These are phyloP conservation scores for Stenoptilia bipunctidactyla DNA, from an alignment of 2,888 invertebrate species.

Conservation along the genomic window DNA sequence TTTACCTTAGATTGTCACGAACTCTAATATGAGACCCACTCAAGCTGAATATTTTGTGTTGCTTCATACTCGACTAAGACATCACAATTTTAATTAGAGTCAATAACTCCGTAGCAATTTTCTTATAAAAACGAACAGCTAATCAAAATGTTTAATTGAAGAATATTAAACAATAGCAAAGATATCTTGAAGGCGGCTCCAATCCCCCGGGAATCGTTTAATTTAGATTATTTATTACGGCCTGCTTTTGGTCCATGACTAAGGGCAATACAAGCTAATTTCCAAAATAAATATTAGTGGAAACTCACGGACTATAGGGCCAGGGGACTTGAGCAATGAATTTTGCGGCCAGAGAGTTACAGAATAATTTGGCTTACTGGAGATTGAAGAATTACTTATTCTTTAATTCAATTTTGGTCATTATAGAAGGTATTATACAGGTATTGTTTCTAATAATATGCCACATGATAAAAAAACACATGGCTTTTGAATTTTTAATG, in stretches of 20 bases:
- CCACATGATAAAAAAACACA: too few relatives aligned
- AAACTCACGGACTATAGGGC: neutral
- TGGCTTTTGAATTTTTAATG: too few relatives aligned
- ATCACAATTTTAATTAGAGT: neutral
- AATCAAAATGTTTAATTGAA: constrained; percentile 59
- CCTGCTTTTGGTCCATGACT: constrained; percentile 10
- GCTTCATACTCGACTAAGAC: too few relatives aligned
- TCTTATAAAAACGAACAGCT: neutral
- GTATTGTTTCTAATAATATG: too few relatives aligned
- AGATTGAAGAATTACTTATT: too few relatives aligned
- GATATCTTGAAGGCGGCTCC: constrained; percentile 17
- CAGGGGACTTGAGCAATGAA: neutral
- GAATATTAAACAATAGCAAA: constrained; percentile 37
- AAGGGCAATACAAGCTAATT: constrained; percentile 44
- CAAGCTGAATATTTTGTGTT: too few relatives aligned
- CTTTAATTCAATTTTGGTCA: too few relatives aligned
- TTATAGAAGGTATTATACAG: too few relatives aligned
- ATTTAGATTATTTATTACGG: constrained; percentile 58
- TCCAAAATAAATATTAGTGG: constrained; percentile 64
- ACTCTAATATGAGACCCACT: too few relatives aligned
- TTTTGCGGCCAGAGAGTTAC: too few relatives aligned
- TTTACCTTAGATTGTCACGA: too few relatives aligned
- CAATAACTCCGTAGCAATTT: neutral
- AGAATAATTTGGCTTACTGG: too few relatives aligned
- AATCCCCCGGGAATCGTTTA: constrained; percentile 43